A percentile compares a stretch with the other conserved stretches of the same genome.
phyloP scores from a whole-genome alignment of 2,888 invertebrate genomes.

The Epinotia nisella region DNA sequence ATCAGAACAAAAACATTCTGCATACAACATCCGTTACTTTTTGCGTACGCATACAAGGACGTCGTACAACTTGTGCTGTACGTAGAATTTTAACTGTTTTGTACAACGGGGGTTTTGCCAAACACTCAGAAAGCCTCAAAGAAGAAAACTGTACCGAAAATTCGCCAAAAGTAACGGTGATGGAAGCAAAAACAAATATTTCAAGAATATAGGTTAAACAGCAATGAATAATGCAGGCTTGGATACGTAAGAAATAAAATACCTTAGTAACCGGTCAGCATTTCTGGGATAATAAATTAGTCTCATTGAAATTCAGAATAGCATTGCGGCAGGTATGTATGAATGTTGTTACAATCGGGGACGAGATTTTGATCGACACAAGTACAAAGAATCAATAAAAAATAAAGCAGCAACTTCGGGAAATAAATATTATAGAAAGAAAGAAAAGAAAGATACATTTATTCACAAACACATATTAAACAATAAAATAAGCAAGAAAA shows the following conservation, averaged over 20 bases:
- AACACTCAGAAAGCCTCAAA: slow-evolving; percentile 12
- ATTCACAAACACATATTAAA: too few relatives aligned
- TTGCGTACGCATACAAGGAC: slow-evolving; percentile 29
- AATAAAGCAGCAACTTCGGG: neutral
- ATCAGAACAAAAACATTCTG: slow-evolving; percentile 37
- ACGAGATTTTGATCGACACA: slow-evolving; percentile 14
- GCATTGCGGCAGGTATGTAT: slow-evolving; percentile 34
- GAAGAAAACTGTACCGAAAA: slow-evolving; percentile 35
- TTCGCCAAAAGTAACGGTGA: slow-evolving; percentile 37
- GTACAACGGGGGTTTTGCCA: slow-evolving; percentile 36
- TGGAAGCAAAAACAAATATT: slow-evolving; percentile 46
- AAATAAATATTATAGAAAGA: neutral
- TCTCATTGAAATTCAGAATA: slow-evolving; percentile 47
- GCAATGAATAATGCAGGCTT: slow-evolving; percentile 57
- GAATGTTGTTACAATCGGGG: slow-evolving; percentile 23
- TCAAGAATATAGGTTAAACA: slow-evolving; percentile 47
- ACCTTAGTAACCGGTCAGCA: slow-evolving; percentile 48
- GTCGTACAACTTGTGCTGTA: slow-evolving; percentile 9
- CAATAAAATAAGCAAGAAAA: too few relatives aligned
- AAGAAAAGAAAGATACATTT: too few relatives aligned
- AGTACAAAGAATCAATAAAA: neutral
- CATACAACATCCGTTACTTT: slow-evolving; percentile 32
- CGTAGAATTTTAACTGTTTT: slow-evolving; percentile 28
- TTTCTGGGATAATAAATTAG: slow-evolving; percentile 49
- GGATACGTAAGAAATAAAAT: slow-evolving; percentile 38